Evolutionary conservation across 2,113 vertebrate genomes (phyloP).

Genomic region (Passer domesticus): DNA sequence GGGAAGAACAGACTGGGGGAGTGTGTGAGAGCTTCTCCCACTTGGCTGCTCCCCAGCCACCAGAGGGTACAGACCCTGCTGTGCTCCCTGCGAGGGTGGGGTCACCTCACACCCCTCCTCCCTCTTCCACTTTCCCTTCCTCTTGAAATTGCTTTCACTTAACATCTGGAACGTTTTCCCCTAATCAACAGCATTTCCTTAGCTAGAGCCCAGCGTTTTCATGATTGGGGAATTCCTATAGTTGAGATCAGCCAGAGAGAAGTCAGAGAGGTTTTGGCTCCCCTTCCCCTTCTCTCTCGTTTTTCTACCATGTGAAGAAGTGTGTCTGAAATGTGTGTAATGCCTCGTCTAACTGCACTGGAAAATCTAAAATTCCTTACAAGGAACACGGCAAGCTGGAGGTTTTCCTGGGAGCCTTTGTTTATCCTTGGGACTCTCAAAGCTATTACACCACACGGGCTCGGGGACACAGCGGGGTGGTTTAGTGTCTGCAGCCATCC

Average conservation of each 20-base stretch:
- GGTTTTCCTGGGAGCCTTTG: neutral
- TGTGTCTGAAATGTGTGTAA: conserved; percentile 32
- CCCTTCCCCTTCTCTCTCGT: neutral
- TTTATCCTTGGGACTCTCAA: neutral
- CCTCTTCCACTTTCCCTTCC: neutral
- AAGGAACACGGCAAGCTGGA: neutral
- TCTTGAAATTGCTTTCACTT: neutral
- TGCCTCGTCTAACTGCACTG: neutral
- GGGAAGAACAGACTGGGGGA: neutral
- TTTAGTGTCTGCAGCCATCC: neutral
- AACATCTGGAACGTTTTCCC: conserved; percentile 60
- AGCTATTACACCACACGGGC: fast-evolving
- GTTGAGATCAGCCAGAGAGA: conserved; percentile 51
- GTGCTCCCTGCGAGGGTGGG: neutral
- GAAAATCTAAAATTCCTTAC: neutral
- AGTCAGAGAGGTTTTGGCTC: conserved; percentile 43
- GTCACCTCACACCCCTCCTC: conserved; percentile 5
- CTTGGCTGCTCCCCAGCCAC: neutral
- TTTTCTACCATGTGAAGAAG: conserved; percentile 1
- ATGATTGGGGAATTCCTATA: conserved; percentile 56
- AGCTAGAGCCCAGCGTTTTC: conserved; percentile 18
- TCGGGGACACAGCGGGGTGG: neutral
- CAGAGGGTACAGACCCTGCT: neutral
- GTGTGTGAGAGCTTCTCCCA: neutral
- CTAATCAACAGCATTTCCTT: conserved; percentile 51